A percentile compares a stretch with the other conserved stretches of the same genome.
These are phyloP conservation scores for Unio pictorum DNA, from an alignment of 2,888 invertebrate species.

Conservation along the genomic window DNA sequence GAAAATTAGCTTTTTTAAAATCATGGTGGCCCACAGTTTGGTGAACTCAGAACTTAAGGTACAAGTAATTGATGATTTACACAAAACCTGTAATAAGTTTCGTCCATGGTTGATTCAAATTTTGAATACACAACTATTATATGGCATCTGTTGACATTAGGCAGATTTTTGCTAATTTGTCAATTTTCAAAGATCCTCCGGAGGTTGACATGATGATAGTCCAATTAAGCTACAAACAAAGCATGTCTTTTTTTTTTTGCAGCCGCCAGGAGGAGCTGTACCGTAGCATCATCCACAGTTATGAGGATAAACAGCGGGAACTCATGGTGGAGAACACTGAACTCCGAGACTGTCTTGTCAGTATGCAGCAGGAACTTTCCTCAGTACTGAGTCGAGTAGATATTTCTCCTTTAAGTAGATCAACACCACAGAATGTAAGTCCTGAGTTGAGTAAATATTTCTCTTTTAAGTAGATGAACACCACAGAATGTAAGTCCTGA, in stretches of 20 bases:
- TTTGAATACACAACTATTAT: too few relatives aligned
- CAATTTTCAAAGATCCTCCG: too few relatives aligned
- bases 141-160: not conserved
- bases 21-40: too few relatives aligned
- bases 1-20: too few relatives aligned
- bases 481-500: too few relatives aligned
- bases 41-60: too few relatives aligned
- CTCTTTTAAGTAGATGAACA: too few relatives aligned
- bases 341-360: constrained; percentile 57
- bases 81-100: too few relatives aligned
- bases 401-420: constrained; percentile 4
- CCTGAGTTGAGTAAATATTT: not conserved
- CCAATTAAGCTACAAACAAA: too few relatives aligned
- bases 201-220: too few relatives aligned
- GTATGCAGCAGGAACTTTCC: constrained; percentile 60
- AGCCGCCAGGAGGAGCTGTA: constrained; percentile 65
- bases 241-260: constrained; percentile 2
- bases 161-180: not conserved
- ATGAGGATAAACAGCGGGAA: constrained; percentile 64
- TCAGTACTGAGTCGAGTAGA: constrained; percentile 19
- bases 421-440: constrained; percentile 5
- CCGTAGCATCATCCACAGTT: constrained; percentile 56
- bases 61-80: too few relatives aligned
- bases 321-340: constrained; percentile 64
- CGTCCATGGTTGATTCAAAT: too few relatives aligned